Evolutionary conservation across 64 coral and sea anemone species (phyloP).

Genomic region (Porites lutea): DNA sequence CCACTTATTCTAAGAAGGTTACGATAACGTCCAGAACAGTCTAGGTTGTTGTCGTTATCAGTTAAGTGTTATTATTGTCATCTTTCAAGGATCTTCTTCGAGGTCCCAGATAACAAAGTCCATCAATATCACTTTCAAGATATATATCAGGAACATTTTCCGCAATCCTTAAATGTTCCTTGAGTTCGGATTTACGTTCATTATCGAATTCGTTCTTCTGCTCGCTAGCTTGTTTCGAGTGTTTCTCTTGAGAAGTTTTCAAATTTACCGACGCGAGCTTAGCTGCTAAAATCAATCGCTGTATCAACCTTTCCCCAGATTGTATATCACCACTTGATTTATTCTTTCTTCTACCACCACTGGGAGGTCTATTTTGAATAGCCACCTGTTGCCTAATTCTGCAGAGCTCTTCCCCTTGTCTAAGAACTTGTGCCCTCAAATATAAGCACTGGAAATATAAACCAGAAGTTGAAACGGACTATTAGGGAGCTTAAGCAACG

Average conservation of each 20-base stretch:
- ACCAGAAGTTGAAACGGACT: not conserved
- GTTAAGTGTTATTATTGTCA: not conserved
- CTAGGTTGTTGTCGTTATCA: not conserved
- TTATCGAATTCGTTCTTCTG: not conserved
- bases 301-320: not conserved
- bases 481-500: no score
- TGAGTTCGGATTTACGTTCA: not conserved
- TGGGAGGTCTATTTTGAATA: not conserved
- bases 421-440: slow-evolving; percentile 27
- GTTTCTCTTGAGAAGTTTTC: slow-evolving; percentile 1
- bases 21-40: no score
- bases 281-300: slow-evolving; percentile 30
- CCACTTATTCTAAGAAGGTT: no score
- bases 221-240: not conserved
- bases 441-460: slow-evolving; percentile 41
- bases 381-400: slow-evolving; percentile 6
- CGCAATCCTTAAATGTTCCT: no score
- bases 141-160: slow-evolving; percentile 23
- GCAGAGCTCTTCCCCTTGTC: slow-evolving; percentile 27
- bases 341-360: slow-evolving; percentile 2
- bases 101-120: slow-evolving; percentile 27
- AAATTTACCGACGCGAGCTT: slow-evolving; percentile 28
- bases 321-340: not conserved
- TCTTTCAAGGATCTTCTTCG: slow-evolving; percentile 15
- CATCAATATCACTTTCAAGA: slow-evolving; percentile 41